A percentile compares a stretch with the other conserved stretches of the same genome.
Evolutionary conservation across 2,797 vertebrate genomes (phyloP).

Genomic region (Iguana delicatissima): DNA sequence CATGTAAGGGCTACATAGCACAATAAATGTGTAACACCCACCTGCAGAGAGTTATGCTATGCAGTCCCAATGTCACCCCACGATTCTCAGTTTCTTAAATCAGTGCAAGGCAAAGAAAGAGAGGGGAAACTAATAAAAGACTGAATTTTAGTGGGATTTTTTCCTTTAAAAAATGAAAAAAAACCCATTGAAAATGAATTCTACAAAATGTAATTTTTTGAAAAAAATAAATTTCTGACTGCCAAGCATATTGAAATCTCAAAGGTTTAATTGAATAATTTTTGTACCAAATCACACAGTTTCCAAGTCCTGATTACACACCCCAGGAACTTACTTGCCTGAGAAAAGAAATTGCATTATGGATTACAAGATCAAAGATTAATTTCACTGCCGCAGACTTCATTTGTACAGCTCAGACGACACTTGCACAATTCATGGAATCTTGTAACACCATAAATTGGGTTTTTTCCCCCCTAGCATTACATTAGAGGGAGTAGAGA

Average conservation of each 20-base stretch:
- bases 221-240: slow-evolving; percentile 56
- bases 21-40: too few species aligned
- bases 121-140: not conserved
- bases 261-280: slow-evolving; percentile 73
- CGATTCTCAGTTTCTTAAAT: not conserved
- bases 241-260: slow-evolving; percentile 75
- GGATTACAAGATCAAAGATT: slow-evolving; percentile 80
- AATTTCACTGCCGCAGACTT: slow-evolving; percentile 73
- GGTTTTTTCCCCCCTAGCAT: slow-evolving; percentile 49
- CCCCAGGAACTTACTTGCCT: slow-evolving; percentile 78
- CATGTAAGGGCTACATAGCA: too few species aligned
- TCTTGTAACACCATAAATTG: slow-evolving; percentile 75
- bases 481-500: slow-evolving; percentile 63
- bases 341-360: slow-evolving; percentile 77
- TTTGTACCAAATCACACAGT: slow-evolving; percentile 75
- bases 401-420: slow-evolving; percentile 65
- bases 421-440: slow-evolving; percentile 73
- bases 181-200: slow-evolving; percentile 14
- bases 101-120: accelerated
- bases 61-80: too few species aligned
- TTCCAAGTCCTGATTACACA: slow-evolving; percentile 77
- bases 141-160: not conserved
- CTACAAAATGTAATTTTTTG: not conserved
- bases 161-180: not conserved
- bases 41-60: too few species aligned